A percentile compares a stretch with the other conserved stretches of the same genome.
phyloP scores from a whole-genome alignment of 2,113 vertebrate species.

The Polyodon spathula region DNA sequence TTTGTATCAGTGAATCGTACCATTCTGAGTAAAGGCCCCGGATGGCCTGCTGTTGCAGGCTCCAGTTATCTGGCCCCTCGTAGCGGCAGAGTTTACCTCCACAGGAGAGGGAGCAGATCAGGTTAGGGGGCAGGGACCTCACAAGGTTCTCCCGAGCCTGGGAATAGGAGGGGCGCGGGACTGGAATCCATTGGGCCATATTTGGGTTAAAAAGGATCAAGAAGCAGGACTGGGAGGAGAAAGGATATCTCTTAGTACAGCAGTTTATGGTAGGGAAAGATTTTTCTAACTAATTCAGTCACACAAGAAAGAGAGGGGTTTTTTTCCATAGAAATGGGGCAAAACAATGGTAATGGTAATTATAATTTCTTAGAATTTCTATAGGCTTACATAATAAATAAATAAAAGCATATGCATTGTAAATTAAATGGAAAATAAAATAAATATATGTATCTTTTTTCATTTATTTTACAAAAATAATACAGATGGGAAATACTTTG shows the following conservation, averaged over 20 bases:
- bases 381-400: too few species aligned
- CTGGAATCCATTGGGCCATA: slow-evolving; percentile 36
- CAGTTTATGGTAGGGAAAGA: neutral
- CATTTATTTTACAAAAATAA: too few species aligned
- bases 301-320: neutral
- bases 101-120: slow-evolving; percentile 63
- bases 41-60: slow-evolving; percentile 54
- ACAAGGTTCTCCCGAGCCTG: slow-evolving; percentile 64
- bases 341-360: neutral
- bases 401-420: too few species aligned
- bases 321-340: neutral
- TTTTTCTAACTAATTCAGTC: neutral
- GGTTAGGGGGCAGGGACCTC: slow-evolving; percentile 52
- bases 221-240: neutral
- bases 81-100: slow-evolving; percentile 63
- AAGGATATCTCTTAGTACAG: neutral
- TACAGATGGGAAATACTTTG: too few species aligned
- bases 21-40: slow-evolving; percentile 64
- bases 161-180: slow-evolving; percentile 59
- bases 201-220: neutral
- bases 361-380: too few species aligned
- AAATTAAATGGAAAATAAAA: too few species aligned
- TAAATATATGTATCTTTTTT: too few species aligned
- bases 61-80: slow-evolving; percentile 62
- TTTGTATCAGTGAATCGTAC: slow-evolving; percentile 28